A percentile compares a stretch with the other conserved stretches of the same genome.
phyloP scores from a whole-genome alignment of 1,140 invertebrate genomes.

The Temnothorax longispinosus region DNA sequence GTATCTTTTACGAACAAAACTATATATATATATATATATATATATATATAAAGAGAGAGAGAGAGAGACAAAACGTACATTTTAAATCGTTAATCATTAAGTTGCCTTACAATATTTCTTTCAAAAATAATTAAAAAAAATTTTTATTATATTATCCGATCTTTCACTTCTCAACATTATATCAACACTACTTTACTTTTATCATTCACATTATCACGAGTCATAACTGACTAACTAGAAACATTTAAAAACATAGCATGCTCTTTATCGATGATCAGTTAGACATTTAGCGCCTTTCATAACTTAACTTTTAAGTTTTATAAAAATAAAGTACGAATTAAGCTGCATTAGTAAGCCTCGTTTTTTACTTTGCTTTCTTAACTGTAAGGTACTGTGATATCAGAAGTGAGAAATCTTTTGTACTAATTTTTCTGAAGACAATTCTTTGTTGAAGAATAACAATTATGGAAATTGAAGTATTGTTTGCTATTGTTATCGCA shows the following conservation, averaged over 20 bases:
- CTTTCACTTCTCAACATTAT: background rate
- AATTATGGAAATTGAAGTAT: background rate
- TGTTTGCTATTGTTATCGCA: background rate
- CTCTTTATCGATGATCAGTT: background rate
- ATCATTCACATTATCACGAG: background rate
- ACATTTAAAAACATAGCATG: background rate
- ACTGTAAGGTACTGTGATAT: background rate
- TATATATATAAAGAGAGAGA: no score
- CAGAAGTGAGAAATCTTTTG: background rate
- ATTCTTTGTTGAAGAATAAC: background rate
- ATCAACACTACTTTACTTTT: background rate
- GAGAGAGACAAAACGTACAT: no score
- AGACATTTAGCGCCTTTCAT: background rate
- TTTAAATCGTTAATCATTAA: no score
- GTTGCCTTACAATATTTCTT: background rate
- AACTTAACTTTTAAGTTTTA: background rate
- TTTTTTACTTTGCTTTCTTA: background rate
- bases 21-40: no score
- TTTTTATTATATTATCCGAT: background rate
- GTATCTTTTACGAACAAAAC: background rate
- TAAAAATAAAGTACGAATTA: background rate
- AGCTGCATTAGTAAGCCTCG: background rate
- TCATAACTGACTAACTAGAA: background rate
- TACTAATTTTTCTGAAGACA: background rate
- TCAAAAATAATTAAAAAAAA: background rate